phyloP scores from a whole-genome alignment of 2,797 vertebrate genomes.

The Antennarius maculatus region DNA sequence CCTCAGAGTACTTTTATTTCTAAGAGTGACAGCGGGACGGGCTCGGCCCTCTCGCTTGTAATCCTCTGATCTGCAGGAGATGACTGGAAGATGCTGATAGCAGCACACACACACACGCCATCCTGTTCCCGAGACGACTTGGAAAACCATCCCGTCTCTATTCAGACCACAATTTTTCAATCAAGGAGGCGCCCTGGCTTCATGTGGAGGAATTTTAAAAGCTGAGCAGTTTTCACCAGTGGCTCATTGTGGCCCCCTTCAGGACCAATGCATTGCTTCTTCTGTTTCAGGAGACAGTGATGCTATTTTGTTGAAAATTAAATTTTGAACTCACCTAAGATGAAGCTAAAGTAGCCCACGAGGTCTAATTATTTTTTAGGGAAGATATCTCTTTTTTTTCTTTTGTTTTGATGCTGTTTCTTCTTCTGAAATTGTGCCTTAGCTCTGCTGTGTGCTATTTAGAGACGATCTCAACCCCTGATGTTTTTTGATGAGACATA shows the following conservation, averaged over 20 bases:
- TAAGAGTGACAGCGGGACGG: slow-evolving; percentile 56
- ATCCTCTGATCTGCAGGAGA: slow-evolving; percentile 74
- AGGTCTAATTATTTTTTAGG: neutral
- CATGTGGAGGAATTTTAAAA: slow-evolving; percentile 39
- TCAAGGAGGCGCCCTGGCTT: slow-evolving; percentile 41
- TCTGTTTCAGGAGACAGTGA: slow-evolving; percentile 37
- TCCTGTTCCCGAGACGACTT: slow-evolving; percentile 32
- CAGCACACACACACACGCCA: slow-evolving; percentile 24
- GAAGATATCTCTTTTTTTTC: slow-evolving; percentile 5
- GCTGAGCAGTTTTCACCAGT: slow-evolving; percentile 54
- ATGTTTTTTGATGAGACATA: slow-evolving; percentile 58
- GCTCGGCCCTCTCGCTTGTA: slow-evolving; percentile 55
- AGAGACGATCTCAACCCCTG: slow-evolving; percentile 40
- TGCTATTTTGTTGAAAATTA: neutral
- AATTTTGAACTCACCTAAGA: neutral
- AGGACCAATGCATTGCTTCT: slow-evolving; percentile 62
- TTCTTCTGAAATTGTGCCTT: slow-evolving; percentile 30
- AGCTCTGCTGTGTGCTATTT: slow-evolving; percentile 52
- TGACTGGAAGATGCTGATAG: slow-evolving; percentile 68
- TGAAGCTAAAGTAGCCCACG: slow-evolving; percentile 5
- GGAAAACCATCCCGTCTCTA: slow-evolving; percentile 13
- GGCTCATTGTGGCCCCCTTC: slow-evolving; percentile 76
- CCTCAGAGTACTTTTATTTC: slow-evolving; percentile 38
- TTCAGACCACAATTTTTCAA: slow-evolving; percentile 25
- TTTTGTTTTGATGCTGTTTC: slow-evolving; percentile 22